Evolutionary conservation across 2,888 invertebrate genomes (phyloP), one percentile per base, ranked within the genome.

Genomic region (Zootermopsis nevadensis): DNA sequence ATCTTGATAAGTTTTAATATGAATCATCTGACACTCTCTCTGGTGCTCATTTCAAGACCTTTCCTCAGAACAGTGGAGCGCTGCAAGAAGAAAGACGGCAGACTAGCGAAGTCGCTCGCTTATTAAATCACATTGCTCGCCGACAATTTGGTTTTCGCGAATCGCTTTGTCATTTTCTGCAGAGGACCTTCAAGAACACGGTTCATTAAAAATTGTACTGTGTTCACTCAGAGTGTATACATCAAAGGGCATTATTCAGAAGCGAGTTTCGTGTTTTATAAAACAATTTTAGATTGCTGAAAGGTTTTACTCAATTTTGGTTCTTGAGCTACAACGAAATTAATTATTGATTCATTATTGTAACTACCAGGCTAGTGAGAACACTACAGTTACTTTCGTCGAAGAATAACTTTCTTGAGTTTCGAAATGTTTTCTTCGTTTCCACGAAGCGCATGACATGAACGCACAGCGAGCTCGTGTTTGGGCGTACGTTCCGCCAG

Each of bases 141-240:
- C 33, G 69, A 10, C 69, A 33, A 69, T 69, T 33, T 15, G 69
- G 69, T 69, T 33, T 69, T 69, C 69, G 66, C 31, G 33, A 69
- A 33, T 69, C 69, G 33, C 69, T 33, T 69, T 69, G 69, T 69
- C 69, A n/a, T n/a, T 12, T n/a, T 4, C 60, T 27, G 27, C 15
- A 15, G 6, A 60, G 1, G n/a, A 33, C 33, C 33, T 33, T 69
- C 69, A 69, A 30, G 69, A 69, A 33, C 8, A 69, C 22, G 69
- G 69, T 33, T 69, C 69, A 69, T 69, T 69, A 69, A 7, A 10
- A 8, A 33, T 33, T 19, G 15, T 31, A 19, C 33, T 30, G 7
- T 30, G 69, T 6, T 69, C 22, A 69, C 33, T 1, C 33, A 22
- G 19, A 22, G 22, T 69, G 27, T 4, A 33, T 33, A 69, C 69